Percentiles rank a stretch among this genome's conserved stretches.
These are phyloP conservation scores for Kryptolebias marmoratus DNA, from an alignment of 2,113 vertebrate species.

Conservation along the genomic window DNA sequence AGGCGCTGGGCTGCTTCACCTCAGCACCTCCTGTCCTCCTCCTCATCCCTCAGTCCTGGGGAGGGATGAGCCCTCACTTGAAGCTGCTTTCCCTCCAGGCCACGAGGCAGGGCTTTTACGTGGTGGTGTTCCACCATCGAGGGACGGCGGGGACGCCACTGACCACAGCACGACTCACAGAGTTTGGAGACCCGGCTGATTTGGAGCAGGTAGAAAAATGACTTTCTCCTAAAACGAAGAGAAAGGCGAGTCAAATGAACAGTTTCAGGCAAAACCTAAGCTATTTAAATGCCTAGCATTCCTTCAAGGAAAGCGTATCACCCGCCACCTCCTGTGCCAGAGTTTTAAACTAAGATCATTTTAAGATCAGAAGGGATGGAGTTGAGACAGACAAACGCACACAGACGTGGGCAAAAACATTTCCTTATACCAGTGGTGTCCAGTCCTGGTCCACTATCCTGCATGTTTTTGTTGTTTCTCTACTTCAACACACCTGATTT, in stretches of 20 bases:
- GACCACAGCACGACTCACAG: conserved; percentile 76
- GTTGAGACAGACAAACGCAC: too few species aligned
- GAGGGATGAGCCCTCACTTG: conserved; percentile 81
- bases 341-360: too few species aligned
- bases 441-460: too few species aligned
- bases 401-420: too few species aligned
- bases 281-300: not conserved
- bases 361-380: too few species aligned
- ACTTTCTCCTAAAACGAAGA: too few species aligned
- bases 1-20: conserved; percentile 33
- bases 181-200: conserved; percentile 87
- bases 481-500: too few species aligned
- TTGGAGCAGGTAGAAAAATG: conserved; percentile 75
- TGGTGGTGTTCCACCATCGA: conserved; percentile 83
- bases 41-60: conserved; percentile 84
- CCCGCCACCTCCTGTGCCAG: too few species aligned
- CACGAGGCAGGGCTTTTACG: conserved; percentile 81
- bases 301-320: not conserved
- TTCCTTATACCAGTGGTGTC: too few species aligned
- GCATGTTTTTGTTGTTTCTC: too few species aligned
- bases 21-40: conserved; percentile 77
- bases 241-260: too few species aligned
- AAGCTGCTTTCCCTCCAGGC: conserved; percentile 80
- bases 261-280: too few species aligned
- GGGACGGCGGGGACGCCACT: conserved; percentile 83